Evolutionary conservation across 2,113 vertebrate genomes (phyloP).

Genomic region (Gymnorhina tibicen): DNA sequence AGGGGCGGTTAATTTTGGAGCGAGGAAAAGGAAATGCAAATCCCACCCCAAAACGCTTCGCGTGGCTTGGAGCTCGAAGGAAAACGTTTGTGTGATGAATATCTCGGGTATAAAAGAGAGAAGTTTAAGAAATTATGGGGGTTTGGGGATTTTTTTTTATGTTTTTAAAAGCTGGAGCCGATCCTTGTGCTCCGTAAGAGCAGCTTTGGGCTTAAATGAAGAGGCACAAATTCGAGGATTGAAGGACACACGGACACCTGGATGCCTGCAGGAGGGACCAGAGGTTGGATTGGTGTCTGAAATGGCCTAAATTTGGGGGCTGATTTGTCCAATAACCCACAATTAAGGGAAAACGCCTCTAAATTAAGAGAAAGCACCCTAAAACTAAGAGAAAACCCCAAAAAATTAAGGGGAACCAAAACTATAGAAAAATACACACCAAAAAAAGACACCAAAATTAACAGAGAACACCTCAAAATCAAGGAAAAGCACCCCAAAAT

Average conservation of each 20-base stretch:
- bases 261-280: neutral
- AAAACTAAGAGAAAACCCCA: neutral
- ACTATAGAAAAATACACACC: neutral
- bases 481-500: neutral
- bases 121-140: neutral
- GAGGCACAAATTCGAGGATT: neutral
- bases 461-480: too few species aligned
- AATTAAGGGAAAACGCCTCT: neutral
- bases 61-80: fast-evolving
- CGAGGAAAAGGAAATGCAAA: fast-evolving
- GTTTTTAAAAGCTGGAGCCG: neutral
- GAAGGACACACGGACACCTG: neutral
- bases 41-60: too few species aligned
- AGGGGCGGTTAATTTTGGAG: neutral
- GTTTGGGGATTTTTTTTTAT: too few species aligned
- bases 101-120: fast-evolving
- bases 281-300: neutral
- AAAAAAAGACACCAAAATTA: neutral
- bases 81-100: fast-evolving
- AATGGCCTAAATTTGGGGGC: neutral
- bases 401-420: neutral
- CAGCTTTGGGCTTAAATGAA: too few species aligned
- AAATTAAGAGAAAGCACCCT: neutral
- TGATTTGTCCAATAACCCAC: neutral
- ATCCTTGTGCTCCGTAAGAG: neutral